Evolutionary conservation across 2,797 vertebrate genomes (phyloP).

Genomic region (Cryptoblepharus egeriae): DNA sequence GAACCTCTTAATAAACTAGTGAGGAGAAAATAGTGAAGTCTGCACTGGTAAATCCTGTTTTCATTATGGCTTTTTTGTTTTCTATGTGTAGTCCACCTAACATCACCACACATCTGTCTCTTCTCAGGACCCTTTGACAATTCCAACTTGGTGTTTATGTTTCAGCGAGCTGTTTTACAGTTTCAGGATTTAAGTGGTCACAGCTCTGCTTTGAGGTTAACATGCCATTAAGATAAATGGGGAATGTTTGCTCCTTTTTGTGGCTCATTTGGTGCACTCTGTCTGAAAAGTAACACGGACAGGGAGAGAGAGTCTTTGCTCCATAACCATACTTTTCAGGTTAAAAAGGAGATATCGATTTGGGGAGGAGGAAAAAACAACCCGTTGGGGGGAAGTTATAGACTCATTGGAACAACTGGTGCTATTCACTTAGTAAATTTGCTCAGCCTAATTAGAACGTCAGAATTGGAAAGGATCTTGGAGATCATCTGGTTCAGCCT

Average conservation of each 20-base stretch:
- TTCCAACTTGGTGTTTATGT: constrained; percentile 62
- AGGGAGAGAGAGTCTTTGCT: constrained; percentile 16
- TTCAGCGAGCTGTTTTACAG: constrained; percentile 67
- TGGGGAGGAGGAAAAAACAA: constrained; percentile 22
- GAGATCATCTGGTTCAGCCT: too few species aligned
- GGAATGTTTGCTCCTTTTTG: constrained; percentile 58
- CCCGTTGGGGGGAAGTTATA: constrained; percentile 28
- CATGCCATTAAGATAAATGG: constrained; percentile 66
- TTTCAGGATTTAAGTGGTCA: constrained; percentile 62
- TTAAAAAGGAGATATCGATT: constrained; percentile 27
- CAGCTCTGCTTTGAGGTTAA: constrained; percentile 65
- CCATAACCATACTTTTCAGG: constrained; percentile 33
- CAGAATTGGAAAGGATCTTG: too few species aligned
- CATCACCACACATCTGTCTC: constrained; percentile 61
- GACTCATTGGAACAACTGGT: constrained; percentile 39
- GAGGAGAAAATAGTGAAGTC: constrained; percentile 4
- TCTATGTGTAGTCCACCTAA: constrained; percentile 37
- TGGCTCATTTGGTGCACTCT: constrained; percentile 57
- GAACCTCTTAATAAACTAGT: constrained; percentile 8
- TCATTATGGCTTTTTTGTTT: constrained; percentile 54
- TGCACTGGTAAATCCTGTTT: constrained; percentile 21
- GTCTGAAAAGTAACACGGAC: constrained; percentile 41
- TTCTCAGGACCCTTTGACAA: constrained; percentile 55
- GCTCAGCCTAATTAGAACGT: too few species aligned
- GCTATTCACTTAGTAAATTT: not conserved